phyloP scores from a whole-genome alignment of 2,888 invertebrate species.

The Andrena marginata region DNA sequence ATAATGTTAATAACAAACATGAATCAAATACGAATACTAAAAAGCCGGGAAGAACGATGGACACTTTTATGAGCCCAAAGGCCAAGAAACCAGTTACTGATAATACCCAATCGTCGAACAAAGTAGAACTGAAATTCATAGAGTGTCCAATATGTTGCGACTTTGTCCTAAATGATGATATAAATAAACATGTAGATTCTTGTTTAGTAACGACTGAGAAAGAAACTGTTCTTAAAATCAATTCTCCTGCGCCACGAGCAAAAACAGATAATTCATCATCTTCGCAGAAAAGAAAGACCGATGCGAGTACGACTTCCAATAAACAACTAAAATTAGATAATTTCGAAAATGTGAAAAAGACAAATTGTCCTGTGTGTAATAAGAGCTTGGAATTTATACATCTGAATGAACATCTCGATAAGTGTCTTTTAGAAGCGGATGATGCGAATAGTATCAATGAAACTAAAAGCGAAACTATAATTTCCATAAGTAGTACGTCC shows the following conservation, averaged over 20 bases:
- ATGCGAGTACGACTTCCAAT: background rate
- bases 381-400: constrained; percentile 77
- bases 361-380: constrained; percentile 84
- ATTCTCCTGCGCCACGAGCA: background rate
- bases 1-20: constrained; percentile 16
- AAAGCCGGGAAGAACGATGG: background rate
- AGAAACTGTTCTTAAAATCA: background rate
- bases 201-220: constrained; percentile 40
- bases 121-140: constrained; percentile 27
- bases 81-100: background rate
- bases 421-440: constrained; percentile 43
- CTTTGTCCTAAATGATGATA: constrained; percentile 38
- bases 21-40: constrained; percentile 4
- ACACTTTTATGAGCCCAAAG: background rate
- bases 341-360: constrained; percentile 40
- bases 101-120: constrained; percentile 7
- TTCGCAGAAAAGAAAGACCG: constrained; percentile 35
- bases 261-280: background rate
- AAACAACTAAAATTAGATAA: constrained; percentile 57
- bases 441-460: constrained; percentile 17
- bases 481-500: constrained; percentile 48
- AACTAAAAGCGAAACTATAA: constrained; percentile 29
- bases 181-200: constrained; percentile 57
- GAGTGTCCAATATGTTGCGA: constrained; percentile 58
- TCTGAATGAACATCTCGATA: constrained; percentile 84